Base-by-base conservation (phyloP, 2,797 vertebrate species). In the Ctenopoma multispine region DNA sequence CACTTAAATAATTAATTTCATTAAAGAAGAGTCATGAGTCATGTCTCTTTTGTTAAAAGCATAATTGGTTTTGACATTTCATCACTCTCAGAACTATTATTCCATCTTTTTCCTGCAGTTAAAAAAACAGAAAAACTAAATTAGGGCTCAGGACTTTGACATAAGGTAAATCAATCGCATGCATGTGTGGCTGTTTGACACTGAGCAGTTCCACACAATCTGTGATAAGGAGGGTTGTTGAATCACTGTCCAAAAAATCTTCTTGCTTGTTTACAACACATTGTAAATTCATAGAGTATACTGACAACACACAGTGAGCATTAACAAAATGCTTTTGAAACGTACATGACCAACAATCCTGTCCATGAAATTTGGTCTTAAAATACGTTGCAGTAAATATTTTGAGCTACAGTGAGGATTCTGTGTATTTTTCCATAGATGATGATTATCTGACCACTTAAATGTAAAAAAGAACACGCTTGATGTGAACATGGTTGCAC, bases 1-100 rank as follows among this genome's bases (percentile, higher is more conserved):
- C 18, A 1, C 18, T 46, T 46, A 9, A 38, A 62, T 66, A 31
- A 61, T 81, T 68, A 59, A 81, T 80, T 84, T 79, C 18, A 67
- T 77, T 49, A 48, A 68, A 75, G 62, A 27, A 43, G 29, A 67
- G n/a, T n/a, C n/a, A n/a, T 53, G 73, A 69, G 44, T 82, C 72
- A 69, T 55, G 40, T 69, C 50, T 82, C 59, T 14, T 83, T 85
- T 83, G 74, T 81, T 55, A 65, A 54, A 60, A 53, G 24, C 47
- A 64, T 79, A 80, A 87, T 81, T 81, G 63, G 48, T 62, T 86
- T 77, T 83, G 86, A 79, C 78, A 79, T 73, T 71, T 80, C 59
- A 63, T 85, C 85, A 84, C 61, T 75, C 65, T 7, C 10, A 69
- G 60, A 69, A 57, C 46, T 68, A 63, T 86, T 84, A 75, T 80